These are phyloP conservation scores for Oreochromis niloticus DNA, from an alignment of 2,113 vertebrate genomes.

Conservation along the genomic window DNA sequence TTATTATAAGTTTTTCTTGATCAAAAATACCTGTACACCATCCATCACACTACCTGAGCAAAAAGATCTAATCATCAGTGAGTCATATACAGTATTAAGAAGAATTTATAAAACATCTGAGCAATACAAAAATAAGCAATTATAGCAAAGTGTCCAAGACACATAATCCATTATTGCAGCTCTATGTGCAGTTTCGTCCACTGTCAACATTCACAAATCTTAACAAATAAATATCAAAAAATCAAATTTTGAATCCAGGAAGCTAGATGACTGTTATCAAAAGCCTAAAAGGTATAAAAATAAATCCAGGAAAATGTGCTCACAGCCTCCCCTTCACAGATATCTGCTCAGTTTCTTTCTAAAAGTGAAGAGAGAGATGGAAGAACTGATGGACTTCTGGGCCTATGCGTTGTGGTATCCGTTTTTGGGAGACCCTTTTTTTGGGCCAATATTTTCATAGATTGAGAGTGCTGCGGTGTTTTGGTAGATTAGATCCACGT, in stretches of 20 bases:
- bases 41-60: conserved; percentile 54
- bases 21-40: conserved; percentile 4
- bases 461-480: conserved; percentile 81
- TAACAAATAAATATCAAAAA: conserved; percentile 46
- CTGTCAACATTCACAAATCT: neutral
- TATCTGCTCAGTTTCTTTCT: neutral
- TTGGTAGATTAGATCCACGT: conserved; percentile 90
- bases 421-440: neutral
- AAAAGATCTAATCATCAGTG: neutral
- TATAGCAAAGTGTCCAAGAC: neutral
- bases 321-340: neutral
- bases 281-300: conserved; percentile 5
- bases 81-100: conserved; percentile 20
- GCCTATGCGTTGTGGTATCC: neutral
- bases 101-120: neutral
- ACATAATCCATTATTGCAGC: neutral
- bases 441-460: conserved; percentile 81
- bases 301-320: conserved; percentile 7
- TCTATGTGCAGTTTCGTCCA: neutral
- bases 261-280: neutral
- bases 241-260: neutral
- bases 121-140: neutral
- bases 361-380: neutral
- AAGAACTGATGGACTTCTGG: neutral
- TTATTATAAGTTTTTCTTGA: neutral